Percentiles rank a stretch among this genome's conserved stretches.
Conservation (phyloP, 2,888 invertebrate genomes). For the Cryptophagus acutangulus region DNA sequence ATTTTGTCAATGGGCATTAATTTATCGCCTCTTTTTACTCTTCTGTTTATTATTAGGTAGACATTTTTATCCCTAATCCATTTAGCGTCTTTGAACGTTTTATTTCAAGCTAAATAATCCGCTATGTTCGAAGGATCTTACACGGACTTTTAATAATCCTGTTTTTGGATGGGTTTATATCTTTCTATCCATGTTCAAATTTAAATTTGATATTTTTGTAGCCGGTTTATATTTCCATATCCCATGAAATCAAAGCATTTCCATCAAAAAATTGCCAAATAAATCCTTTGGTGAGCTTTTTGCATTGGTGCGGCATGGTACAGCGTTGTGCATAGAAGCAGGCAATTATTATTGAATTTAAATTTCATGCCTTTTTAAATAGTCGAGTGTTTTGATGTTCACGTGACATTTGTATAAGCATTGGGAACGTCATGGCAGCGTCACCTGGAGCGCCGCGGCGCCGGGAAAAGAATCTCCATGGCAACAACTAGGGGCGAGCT, state of each 20-base stretch:
- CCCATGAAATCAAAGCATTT: no score
- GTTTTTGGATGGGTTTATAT: no score
- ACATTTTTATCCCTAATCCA: conserved; percentile 1
- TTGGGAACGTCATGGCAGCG: conserved; percentile 26
- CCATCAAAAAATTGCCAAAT: no score
- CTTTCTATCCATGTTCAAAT: no score
- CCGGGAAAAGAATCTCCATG: conserved; percentile 42
- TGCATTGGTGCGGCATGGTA: no score
- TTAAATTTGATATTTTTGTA: no score
- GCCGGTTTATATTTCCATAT: no score
- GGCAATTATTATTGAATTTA: conserved; percentile 9
- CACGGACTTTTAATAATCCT: no score
- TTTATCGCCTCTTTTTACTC: conserved; percentile 6
- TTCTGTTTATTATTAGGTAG: conserved; percentile 1
- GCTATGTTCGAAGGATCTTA: no score
- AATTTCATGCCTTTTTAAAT: conserved; percentile 11
- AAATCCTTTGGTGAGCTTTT: no score
- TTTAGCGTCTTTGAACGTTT: no score
- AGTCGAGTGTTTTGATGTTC: conserved; percentile 10
- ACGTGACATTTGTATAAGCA: conserved; percentile 12
- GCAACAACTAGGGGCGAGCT: conserved; percentile 38
- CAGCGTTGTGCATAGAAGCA: conserved; percentile 1
- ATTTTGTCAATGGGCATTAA: conserved; percentile 9
- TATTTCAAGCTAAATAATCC: no score
- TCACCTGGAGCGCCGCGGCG: conserved; percentile 39